Conservation (phyloP, 2,888 invertebrate species). For the Erpobdella octoculata region DNA sequence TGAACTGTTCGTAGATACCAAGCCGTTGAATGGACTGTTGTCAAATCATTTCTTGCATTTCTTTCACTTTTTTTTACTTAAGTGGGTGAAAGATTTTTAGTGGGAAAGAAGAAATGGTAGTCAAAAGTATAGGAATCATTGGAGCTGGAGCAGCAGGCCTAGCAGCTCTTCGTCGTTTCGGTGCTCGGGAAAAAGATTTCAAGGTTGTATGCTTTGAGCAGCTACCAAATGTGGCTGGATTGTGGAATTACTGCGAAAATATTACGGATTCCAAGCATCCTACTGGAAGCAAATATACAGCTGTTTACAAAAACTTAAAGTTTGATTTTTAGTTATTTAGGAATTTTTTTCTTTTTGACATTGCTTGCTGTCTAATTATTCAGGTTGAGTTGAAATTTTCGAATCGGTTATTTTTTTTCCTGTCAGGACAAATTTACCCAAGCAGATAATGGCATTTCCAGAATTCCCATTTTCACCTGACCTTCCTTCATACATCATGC, state of each 20-base stretch:
- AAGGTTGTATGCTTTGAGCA: constrained; percentile 20
- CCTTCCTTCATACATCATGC: constrained; percentile 61
- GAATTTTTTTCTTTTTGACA: not conserved
- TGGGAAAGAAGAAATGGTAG: too few relatives aligned
- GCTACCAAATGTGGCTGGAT: constrained; percentile 8
- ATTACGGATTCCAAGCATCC: constrained; percentile 16
- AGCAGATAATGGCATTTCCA: constrained; percentile 84
- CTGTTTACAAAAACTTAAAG: constrained; percentile 18
- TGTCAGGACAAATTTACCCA: constrained; percentile 78
- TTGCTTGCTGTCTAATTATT: not conserved
- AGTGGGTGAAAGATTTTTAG: too few relatives aligned
- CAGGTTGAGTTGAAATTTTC: not conserved
- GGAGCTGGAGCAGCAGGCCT: constrained; percentile 14
- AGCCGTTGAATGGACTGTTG: too few relatives aligned
- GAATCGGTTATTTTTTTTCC: not conserved
- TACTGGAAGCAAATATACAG: constrained; percentile 9
- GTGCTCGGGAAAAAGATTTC: constrained; percentile 4
- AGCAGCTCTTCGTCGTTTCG: constrained; percentile 9
- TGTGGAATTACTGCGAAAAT: constrained; percentile 24
- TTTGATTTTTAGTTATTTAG: not conserved
- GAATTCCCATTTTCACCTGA: constrained; percentile 67
- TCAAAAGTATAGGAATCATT: not conserved
- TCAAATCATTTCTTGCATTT: too few relatives aligned
- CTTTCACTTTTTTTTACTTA: too few relatives aligned
- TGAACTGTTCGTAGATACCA: too few relatives aligned